Conservation (phyloP, 2,113 vertebrate genomes). For the Ursus arctos region DNA sequence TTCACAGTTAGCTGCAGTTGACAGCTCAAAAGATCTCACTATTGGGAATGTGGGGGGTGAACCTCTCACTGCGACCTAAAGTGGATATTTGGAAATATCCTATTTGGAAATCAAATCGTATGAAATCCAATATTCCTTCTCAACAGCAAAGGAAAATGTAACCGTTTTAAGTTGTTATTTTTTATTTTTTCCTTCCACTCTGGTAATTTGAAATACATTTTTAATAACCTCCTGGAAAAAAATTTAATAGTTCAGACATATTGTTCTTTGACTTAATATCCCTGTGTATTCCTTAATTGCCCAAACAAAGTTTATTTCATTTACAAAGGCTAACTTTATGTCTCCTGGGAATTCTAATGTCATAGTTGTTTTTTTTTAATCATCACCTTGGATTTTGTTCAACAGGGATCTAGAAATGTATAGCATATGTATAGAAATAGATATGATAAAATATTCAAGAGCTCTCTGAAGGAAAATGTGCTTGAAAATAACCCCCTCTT, state of each 20-base stretch:
- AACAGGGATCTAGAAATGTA: constrained; percentile 80
- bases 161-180: constrained; percentile 67
- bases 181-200: constrained; percentile 79
- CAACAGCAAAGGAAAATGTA: constrained; percentile 64
- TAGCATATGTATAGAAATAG: constrained; percentile 83
- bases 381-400: constrained; percentile 84
- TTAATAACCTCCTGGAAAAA: constrained; percentile 82
- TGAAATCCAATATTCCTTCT: constrained; percentile 70
- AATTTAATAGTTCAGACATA: constrained; percentile 66
- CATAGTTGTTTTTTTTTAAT: constrained; percentile 64
- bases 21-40: constrained; percentile 43
- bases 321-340: constrained; percentile 75
- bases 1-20: not conserved
- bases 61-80: not conserved
- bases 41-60: not conserved
- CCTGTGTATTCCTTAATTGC: constrained; percentile 78
- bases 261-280: constrained; percentile 76
- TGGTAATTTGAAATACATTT: constrained; percentile 80
- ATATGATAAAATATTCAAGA: constrained; percentile 85
- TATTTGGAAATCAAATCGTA: constrained; percentile 57
- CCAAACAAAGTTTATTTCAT: constrained; percentile 80
- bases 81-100: constrained; percentile 53
- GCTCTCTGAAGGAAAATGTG: constrained; percentile 84
- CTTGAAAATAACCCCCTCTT: constrained; percentile 86
- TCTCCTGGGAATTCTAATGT: constrained; percentile 82